These are phyloP conservation scores for Dinothrombium tinctorium DNA, from an alignment of 1,140 invertebrate genomes.

Conservation along the genomic window DNA sequence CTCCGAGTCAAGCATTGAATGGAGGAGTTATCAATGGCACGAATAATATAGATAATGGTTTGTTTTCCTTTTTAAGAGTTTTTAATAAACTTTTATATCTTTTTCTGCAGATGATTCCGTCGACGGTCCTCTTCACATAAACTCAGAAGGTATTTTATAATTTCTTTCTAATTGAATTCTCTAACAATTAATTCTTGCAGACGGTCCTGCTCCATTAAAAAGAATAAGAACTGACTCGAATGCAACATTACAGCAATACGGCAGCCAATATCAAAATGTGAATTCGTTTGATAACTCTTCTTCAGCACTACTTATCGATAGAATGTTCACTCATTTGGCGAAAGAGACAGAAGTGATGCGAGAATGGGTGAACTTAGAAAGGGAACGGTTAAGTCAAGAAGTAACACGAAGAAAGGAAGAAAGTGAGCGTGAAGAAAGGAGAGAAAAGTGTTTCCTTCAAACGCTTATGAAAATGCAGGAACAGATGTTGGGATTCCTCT, in stretches of 20 bases:
- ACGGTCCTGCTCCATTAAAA: not conserved
- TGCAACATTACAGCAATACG: not conserved
- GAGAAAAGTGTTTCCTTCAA: slow-evolving; percentile 9
- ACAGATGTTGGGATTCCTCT: slow-evolving; percentile 9
- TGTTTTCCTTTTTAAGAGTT: not conserved
- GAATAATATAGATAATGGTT: not conserved
- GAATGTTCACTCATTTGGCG: slow-evolving; percentile 11
- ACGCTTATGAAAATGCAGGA: slow-evolving; percentile 8
- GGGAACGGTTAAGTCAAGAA: slow-evolving; percentile 8
- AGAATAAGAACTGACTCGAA: not conserved
- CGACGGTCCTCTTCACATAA: not conserved
- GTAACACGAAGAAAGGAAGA: slow-evolving; percentile 8
- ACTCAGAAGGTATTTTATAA: not conserved
- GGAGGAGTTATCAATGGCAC: not conserved
- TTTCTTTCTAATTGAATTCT: not conserved
- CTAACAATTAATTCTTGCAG: not conserved
- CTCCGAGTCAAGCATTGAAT: slow-evolving; percentile 5
- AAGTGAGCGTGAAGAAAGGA: slow-evolving; percentile 9
- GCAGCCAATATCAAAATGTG: no score
- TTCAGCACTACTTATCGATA: slow-evolving; percentile 11
- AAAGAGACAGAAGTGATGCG: slow-evolving; percentile 12
- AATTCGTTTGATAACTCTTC: not conserved
- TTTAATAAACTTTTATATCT: not conserved
- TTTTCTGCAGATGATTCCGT: not conserved
- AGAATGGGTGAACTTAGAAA: slow-evolving; percentile 12